Percentiles rank a stretch among this genome's conserved stretches.
phyloP scores from a whole-genome alignment of 2,888 invertebrate species.

The Netelia inedita region DNA sequence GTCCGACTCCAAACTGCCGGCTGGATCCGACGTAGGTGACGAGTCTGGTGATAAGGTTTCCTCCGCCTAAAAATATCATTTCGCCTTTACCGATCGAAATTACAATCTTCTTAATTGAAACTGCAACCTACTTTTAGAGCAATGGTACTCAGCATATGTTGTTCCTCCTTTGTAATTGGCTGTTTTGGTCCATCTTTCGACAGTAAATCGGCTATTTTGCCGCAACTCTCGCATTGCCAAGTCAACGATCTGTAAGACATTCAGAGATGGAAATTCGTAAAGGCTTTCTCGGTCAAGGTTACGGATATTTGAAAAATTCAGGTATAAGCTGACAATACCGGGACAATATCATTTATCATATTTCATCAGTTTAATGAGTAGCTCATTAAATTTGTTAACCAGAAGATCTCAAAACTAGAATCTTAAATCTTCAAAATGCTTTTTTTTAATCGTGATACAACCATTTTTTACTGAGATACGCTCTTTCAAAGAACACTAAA shows the following conservation, averaged over 20 bases:
- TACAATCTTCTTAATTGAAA: neutral
- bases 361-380: too few species aligned
- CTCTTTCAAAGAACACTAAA: too few species aligned
- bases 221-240: constrained; percentile 89
- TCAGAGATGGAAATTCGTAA: neutral
- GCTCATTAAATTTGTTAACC: too few species aligned
- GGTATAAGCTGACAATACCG: too few species aligned
- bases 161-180: constrained; percentile 86
- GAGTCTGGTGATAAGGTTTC: constrained; percentile 75
- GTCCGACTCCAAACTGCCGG: constrained; percentile 72
- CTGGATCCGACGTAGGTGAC: constrained; percentile 69
- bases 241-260: constrained; percentile 86
- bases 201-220: constrained; percentile 87
- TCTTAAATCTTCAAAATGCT: too few species aligned
- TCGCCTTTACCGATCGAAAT: neutral
- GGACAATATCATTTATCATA: too few species aligned
- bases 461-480: too few species aligned
- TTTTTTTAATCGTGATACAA: too few species aligned
- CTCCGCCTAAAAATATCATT: constrained; percentile 75
- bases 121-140: constrained; percentile 85
- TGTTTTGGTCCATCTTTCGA: constrained; percentile 82
- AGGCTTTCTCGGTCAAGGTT: neutral
- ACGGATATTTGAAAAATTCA: too few species aligned
- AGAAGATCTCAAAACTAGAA: too few species aligned
- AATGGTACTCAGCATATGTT: constrained; percentile 86